A percentile compares a stretch with the other conserved stretches of the same genome.
Conservation (phyloP, 2,888 invertebrate genomes). For the Leuctra nigra region DNA sequence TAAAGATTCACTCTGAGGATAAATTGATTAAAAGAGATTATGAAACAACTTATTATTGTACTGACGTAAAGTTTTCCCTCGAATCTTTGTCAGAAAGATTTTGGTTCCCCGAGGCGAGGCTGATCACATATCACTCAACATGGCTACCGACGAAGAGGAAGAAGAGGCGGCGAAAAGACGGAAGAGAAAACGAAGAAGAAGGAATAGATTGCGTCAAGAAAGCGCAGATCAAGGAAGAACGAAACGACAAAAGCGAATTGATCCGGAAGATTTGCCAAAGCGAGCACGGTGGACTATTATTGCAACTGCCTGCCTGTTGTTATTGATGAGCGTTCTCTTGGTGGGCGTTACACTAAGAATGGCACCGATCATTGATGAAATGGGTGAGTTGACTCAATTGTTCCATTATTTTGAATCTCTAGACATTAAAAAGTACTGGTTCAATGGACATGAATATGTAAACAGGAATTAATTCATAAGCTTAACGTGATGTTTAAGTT, state of each 20-base stretch:
- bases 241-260: slow-evolving; percentile 35
- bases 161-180: slow-evolving; percentile 25
- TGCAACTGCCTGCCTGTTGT: slow-evolving; percentile 79
- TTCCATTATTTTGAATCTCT: too few species aligned
- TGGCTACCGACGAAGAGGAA: slow-evolving; percentile 41
- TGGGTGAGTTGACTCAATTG: too few species aligned
- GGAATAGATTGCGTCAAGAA: slow-evolving; percentile 31
- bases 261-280: slow-evolving; percentile 76
- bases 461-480: too few species aligned
- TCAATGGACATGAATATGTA: too few species aligned
- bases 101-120: slow-evolving; percentile 38
- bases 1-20: too few species aligned
- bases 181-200: slow-evolving; percentile 23
- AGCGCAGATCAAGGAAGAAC: slow-evolving; percentile 38
- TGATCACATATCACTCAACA: slow-evolving; percentile 47
- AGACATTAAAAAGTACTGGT: too few species aligned
- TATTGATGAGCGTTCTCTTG: slow-evolving; percentile 81
- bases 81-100: slow-evolving; percentile 44
- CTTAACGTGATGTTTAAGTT: too few species aligned
- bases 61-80: too few species aligned
- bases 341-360: slow-evolving; percentile 88
- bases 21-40: too few species aligned
- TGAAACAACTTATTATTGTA: too few species aligned
- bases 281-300: slow-evolving; percentile 87
- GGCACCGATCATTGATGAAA: slow-evolving; percentile 92